Percentiles rank a stretch among this genome's conserved stretches.
These are phyloP conservation scores for Petrophora chlorosata DNA, from an alignment of 2,888 invertebrate genomes.

Conservation along the genomic window DNA sequence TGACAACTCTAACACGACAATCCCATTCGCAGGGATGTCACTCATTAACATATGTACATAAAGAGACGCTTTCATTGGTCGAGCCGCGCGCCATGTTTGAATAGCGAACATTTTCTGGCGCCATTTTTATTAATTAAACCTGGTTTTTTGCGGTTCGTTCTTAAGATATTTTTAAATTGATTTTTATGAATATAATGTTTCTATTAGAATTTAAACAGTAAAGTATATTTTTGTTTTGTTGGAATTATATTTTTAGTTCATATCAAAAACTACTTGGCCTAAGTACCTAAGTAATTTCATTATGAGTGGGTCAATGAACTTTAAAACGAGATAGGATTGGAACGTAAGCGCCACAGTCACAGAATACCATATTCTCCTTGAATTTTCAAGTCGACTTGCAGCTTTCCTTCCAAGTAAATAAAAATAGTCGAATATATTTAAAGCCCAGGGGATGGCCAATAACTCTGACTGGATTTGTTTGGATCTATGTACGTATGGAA, in stretches of 20 bases:
- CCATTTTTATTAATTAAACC: constrained; percentile 78
- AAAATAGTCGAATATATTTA: constrained; percentile 77
- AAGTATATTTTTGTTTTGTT: not conserved
- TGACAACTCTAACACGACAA: constrained; percentile 80
- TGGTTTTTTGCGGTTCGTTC: constrained; percentile 47
- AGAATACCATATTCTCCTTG: no score
- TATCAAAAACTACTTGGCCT: no score
- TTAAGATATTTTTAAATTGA: constrained; percentile 24
- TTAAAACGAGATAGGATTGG: no score
- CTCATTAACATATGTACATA: constrained; percentile 81
- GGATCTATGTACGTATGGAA: constrained; percentile 71
- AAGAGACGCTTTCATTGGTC: constrained; percentile 66
- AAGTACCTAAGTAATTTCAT: no score
- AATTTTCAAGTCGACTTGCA: constrained; percentile 58
- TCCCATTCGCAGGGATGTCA: constrained; percentile 79
- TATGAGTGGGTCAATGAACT: no score
- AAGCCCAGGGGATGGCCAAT: constrained; percentile 76
- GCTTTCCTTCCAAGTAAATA: constrained; percentile 69
- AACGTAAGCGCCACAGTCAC: no score
- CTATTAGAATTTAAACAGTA: not conserved
- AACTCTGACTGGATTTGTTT: constrained; percentile 71
- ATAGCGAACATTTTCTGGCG: constrained; percentile 64
- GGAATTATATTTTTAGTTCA: no score
- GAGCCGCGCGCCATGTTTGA: constrained; percentile 62
- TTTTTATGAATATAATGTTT: not conserved